phyloP scores from a whole-genome alignment of 2,888 invertebrate genomes.

The Carterocephalus palaemon region DNA sequence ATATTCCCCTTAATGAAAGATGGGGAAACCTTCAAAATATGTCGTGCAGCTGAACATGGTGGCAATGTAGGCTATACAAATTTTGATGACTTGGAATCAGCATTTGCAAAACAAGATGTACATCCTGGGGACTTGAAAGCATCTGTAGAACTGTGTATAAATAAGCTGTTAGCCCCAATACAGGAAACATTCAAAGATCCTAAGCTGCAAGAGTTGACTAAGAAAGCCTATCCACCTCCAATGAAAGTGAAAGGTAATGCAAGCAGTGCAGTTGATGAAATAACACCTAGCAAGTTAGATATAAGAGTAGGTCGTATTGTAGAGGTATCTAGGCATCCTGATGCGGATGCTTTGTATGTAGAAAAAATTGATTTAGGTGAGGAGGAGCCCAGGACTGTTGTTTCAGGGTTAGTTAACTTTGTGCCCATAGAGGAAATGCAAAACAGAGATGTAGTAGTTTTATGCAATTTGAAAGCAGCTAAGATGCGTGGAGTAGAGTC shows the following conservation, averaged over 20 bases:
- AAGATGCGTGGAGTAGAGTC: constrained; percentile 97
- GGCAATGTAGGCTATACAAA: constrained; percentile 85
- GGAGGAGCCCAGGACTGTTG: constrained; percentile 82
- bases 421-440: constrained; percentile 94
- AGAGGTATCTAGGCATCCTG: constrained; percentile 91
- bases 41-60: constrained; percentile 86
- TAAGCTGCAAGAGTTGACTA: constrained; percentile 86
- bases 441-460: constrained; percentile 91
- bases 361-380: constrained; percentile 95
- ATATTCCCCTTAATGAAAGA: constrained; percentile 88
- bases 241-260: constrained; percentile 77
- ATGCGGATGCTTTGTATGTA: constrained; percentile 95
- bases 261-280: constrained; percentile 70
- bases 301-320: constrained; percentile 92
- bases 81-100: constrained; percentile 88
- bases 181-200: constrained; percentile 89
- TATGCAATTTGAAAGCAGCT: constrained; percentile 97
- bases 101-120: constrained; percentile 88
- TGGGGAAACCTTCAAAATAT: constrained; percentile 84
- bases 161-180: constrained; percentile 92
- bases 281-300: constrained; percentile 88
- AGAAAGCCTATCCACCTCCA: constrained; percentile 91
- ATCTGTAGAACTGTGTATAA: constrained; percentile 90
- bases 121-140: constrained; percentile 97
- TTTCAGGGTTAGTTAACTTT: constrained; percentile 95